Evolutionary conservation across 2,888 invertebrate genomes (phyloP), one percentile per base, ranked within the genome.

Genomic region (Esperia sulphurella): DNA sequence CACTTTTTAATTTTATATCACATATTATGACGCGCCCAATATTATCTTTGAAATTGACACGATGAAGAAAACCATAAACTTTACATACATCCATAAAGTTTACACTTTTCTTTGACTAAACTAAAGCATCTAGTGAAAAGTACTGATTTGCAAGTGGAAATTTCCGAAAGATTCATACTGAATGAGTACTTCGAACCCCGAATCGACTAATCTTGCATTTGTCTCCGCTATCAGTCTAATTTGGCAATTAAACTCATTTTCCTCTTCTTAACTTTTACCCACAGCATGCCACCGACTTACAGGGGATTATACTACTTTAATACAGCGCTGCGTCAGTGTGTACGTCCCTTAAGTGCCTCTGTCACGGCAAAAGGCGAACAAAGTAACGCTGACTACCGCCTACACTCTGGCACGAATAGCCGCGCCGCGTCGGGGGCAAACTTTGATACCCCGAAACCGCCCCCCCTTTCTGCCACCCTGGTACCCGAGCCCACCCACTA

Each of bases 361-460:
- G 87, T 85, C 87, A 85, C 79, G 77, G 79, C 87, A 83, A 86
- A 86, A 86, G 86, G 85, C 87, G 86, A 81, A 83, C 86, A 82
- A 85, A 85, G 85, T 85, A 84, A 69, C 64, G 71, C 74, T 70
- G 72, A 76, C 73, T 69, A 68, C 52, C 49, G 41, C 41, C 29
- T 29, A 28, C 41, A 29, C 45, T 41, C 38, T 29, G 33, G 43
- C 51, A 45, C 48, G 51, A 48, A 51, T 51, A 45, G 46, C 50
- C 49, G 50, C 44, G 75, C 79, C 74, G 73, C 79, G 79, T 76
- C 82, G 83, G 79, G 83, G 83, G 87, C 84, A 87, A 89, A 87
- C 81, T 89, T 86, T 86, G 82, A 76, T 81, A 81, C 82, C 80
- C 81, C 81, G 75, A 74, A 81, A 82, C 79, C 72, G 58, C 71